Base-by-base conservation (phyloP, 2,113 vertebrate genomes). In the Apodemus sylvaticus region DNA sequence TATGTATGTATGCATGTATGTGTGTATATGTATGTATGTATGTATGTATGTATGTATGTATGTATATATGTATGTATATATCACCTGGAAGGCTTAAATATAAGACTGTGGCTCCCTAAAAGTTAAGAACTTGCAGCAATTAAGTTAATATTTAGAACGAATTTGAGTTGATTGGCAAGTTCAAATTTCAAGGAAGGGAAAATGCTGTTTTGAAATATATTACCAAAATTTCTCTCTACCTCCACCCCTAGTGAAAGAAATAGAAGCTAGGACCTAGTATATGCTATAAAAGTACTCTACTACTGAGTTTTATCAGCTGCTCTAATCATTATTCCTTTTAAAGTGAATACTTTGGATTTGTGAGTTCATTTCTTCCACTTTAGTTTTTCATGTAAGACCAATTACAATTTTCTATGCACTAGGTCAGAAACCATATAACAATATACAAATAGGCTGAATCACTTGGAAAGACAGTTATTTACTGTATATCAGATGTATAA, bases 121-220 rank as follows among this genome's bases (percentile, higher is more conserved):
- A 58, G 39, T 70, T 36, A 73, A 74, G 39, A 53, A 74, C 51
- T 53, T 39, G 48, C 74, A 94, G 42, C 82, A 62, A 29, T n/a
- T 73, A 82, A 76, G 29, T 51, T 92, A 85, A 92, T 24, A 96
- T 93, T 96, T 90, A 90, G 51, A 89, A 83, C 51, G 92, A 90
- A 16, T 86, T 87, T 76, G 73, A 83, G 53, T 92, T 85, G 64
- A 66, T 24, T 76, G 81, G 42, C 29, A 96, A 89, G 39, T 94
- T 96, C 45, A 96, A 93, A 92, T 68, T 90, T n/a, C 51, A 87
- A 90, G 64, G 45, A 58, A 58, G 53, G 81, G 71, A 93, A 89
- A 83, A 83, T 45, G 5, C 62, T 95, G 26, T 81, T 90, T 86
- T 95, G 58, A 81, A 95, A 94, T 68, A 45, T 39, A 92, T 92